phyloP scores from a whole-genome alignment of 92 coral and sea anemone genomes.

The Epizoanthus fatuus region DNA sequence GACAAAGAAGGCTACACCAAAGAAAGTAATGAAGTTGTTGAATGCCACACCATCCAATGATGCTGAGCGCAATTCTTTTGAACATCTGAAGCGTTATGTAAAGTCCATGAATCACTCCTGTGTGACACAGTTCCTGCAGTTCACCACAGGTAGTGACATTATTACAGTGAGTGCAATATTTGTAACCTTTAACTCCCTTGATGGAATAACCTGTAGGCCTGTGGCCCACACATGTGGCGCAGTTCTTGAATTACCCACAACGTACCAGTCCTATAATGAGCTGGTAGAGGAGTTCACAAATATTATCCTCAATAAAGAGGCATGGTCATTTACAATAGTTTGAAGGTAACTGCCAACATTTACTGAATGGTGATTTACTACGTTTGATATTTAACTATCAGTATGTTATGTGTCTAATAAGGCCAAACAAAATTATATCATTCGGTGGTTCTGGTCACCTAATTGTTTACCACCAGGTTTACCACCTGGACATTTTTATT shows the following conservation, averaged over 20 bases:
- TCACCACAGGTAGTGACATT: conserved; percentile 18
- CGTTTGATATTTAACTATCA: neutral
- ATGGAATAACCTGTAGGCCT: conserved; percentile 23
- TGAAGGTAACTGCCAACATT: neutral
- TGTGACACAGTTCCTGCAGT: conserved; percentile 22
- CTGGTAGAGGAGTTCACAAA: conserved; percentile 7
- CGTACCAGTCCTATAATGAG: conserved; percentile 19
- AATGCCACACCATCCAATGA: conserved; percentile 17
- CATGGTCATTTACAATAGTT: neutral
- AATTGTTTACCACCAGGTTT: too few species aligned
- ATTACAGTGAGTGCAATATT: neutral
- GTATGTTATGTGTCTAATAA: neutral
- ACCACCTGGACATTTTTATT: too few species aligned
- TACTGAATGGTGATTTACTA: too few species aligned
- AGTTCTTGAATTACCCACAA: conserved; percentile 26
- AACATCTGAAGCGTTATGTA: conserved; percentile 25
- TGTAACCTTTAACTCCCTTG: conserved; percentile 21
- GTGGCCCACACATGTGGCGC: conserved; percentile 48
- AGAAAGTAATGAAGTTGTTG: conserved; percentile 27
- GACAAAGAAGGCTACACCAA: conserved; percentile 10
- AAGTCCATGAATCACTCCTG: neutral
- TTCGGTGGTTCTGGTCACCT: too few species aligned
- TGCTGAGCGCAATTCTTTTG: conserved; percentile 20
- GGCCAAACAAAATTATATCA: neutral
- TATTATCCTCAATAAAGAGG: neutral